phyloP scores from a whole-genome alignment of 1,140 invertebrate species.

The Pachypeltis micranthus region DNA sequence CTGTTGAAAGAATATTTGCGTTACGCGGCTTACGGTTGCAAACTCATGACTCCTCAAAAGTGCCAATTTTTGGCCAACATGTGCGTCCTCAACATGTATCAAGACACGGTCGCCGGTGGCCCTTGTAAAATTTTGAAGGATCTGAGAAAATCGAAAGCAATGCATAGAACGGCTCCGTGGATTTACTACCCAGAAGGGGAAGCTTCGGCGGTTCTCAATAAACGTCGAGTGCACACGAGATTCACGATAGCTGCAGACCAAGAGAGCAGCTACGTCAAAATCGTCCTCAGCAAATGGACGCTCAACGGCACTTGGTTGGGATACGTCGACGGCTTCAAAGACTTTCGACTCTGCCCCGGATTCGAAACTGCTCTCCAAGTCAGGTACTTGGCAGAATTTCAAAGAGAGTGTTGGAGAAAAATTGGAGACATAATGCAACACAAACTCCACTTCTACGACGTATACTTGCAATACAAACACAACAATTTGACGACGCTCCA shows the following conservation, averaged over 20 bases:
- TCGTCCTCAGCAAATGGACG: conserved; percentile 31
- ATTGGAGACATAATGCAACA: conserved; percentile 38
- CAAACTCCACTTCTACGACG: conserved; percentile 40
- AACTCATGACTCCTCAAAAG: conserved; percentile 39
- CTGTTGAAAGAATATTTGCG: conserved; percentile 33
- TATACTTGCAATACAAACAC: conserved; percentile 43
- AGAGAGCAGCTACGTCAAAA: conserved; percentile 36
- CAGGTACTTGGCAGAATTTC: conserved; percentile 44
- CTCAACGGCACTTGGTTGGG: conserved; percentile 28
- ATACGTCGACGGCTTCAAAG: conserved; percentile 30
- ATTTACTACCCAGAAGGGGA: conserved; percentile 44
- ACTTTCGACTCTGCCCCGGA: conserved; percentile 39
- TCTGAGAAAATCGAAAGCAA: conserved; percentile 32
- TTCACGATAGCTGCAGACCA: conserved; percentile 40
- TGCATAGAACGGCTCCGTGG: conserved; percentile 35
- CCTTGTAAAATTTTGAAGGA: conserved; percentile 39
- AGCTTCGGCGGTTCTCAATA: conserved; percentile 37
- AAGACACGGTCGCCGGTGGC: conserved; percentile 35
- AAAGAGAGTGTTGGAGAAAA: conserved; percentile 40
- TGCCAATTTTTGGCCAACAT: conserved; percentile 59
- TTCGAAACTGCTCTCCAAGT: conserved; percentile 38
- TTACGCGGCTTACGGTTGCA: conserved; percentile 24
- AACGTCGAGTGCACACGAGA: conserved; percentile 39
- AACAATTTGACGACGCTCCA: conserved; percentile 39
- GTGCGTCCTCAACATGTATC: conserved; percentile 48